These are phyloP conservation scores for Dendrolimus punctatus DNA, from an alignment of 1,140 invertebrate genomes.

Conservation along the genomic window DNA sequence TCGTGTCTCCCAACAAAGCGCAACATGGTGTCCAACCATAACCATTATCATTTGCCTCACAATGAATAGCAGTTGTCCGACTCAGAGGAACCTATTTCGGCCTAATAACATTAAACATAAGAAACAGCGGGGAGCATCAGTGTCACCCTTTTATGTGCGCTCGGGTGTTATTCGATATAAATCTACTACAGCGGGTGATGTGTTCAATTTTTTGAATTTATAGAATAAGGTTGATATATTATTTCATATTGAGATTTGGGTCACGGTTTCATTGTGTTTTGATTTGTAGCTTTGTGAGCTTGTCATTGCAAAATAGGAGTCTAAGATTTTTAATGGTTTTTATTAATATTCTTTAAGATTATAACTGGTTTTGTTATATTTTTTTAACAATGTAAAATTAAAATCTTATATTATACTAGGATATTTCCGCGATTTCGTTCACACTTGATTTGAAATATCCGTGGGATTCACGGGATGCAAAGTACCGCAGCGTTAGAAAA, in stretches of 20 bases:
- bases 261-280: too few relatives aligned
- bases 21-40: conserved; percentile 51
- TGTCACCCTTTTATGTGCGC: conserved; percentile 55
- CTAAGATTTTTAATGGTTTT: too few relatives aligned
- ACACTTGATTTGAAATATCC: too few relatives aligned
- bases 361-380: too few relatives aligned
- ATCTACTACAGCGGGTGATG: conserved; percentile 9
- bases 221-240: neutral
- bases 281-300: too few relatives aligned
- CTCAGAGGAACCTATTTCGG: conserved; percentile 46
- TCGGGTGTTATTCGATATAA: conserved; percentile 39
- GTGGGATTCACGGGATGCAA: too few relatives aligned
- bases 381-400: too few relatives aligned
- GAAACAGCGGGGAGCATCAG: conserved; percentile 58
- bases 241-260: neutral
- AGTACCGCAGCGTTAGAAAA: too few relatives aligned
- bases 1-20: conserved; percentile 37
- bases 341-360: too few relatives aligned
- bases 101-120: conserved; percentile 60
- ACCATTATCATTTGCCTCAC: conserved; percentile 59
- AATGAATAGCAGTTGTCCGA: conserved; percentile 44
- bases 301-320: too few relatives aligned
- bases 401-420: too few relatives aligned
- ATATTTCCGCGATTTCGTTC: too few relatives aligned
- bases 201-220: conserved; percentile 2